Evolutionary conservation across 2,797 vertebrate species (phyloP).

Genomic region (Coregonus suidteri): DNA sequence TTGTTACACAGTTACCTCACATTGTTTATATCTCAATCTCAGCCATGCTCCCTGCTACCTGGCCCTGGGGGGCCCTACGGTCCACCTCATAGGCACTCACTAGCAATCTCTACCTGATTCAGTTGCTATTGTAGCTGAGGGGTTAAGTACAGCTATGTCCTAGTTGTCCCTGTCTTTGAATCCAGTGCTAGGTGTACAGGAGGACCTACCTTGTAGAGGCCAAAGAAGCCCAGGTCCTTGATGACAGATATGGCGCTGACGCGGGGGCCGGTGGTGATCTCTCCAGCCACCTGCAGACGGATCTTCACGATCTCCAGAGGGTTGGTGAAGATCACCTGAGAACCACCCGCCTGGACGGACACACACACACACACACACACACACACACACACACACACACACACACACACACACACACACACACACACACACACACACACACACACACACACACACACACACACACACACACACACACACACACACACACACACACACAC

Average conservation of each 20-base stretch:
- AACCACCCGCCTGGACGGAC: slow-evolving; percentile 82
- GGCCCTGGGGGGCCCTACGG: slow-evolving; percentile 34
- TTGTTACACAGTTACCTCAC: slow-evolving; percentile 14
- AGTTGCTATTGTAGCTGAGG: slow-evolving; percentile 73
- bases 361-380: background rate
- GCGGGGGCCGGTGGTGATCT: slow-evolving; percentile 86
- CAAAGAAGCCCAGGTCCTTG: slow-evolving; percentile 84
- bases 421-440: slow-evolving; percentile 8
- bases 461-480: slow-evolving; percentile 8
- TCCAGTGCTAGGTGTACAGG: slow-evolving; percentile 2
- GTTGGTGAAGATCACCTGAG: slow-evolving; percentile 91
- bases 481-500: background rate
- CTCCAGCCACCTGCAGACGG: slow-evolving; percentile 88
- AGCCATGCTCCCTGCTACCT: background rate
- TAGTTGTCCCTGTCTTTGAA: slow-evolving; percentile 48
- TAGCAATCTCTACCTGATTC: slow-evolving; percentile 52
- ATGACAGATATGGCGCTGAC: slow-evolving; percentile 86
- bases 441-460: slow-evolving; percentile 4
- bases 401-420: slow-evolving; percentile 2
- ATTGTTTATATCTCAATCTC: slow-evolving; percentile 10
- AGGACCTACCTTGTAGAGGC: slow-evolving; percentile 84
- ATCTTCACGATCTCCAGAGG: slow-evolving; percentile 93
- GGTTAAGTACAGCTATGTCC: slow-evolving; percentile 70
- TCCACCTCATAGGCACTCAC: slow-evolving; percentile 26
- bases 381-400: slow-evolving; percentile 8